Conservation (phyloP, 37 sponge, comb jelly and placozoan genomes). For the Spongilla lacustris region DNA sequence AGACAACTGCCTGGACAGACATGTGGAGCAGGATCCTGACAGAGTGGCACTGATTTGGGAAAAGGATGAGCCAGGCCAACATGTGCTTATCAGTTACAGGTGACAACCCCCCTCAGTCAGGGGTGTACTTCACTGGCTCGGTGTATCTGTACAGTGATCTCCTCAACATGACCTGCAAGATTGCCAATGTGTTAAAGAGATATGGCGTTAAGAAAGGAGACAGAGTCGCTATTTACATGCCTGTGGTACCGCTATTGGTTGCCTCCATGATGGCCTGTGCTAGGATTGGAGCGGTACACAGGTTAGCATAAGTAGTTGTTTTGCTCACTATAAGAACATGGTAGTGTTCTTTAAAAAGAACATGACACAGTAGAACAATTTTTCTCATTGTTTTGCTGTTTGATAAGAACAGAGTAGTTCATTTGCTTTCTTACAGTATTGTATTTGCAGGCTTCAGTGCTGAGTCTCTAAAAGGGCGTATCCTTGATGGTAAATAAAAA, state of each 20-base stretch:
- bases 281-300: constrained; percentile 85
- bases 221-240: constrained; percentile 85
- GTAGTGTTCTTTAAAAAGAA: neutral
- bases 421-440: constrained; percentile 26
- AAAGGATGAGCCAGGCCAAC: constrained; percentile 71
- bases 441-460: constrained; percentile 93
- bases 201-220: constrained; percentile 81
- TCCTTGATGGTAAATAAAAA: constrained; percentile 61
- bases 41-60: constrained; percentile 76
- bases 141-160: constrained; percentile 29
- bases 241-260: constrained; percentile 60
- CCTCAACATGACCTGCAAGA: constrained; percentile 78
- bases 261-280: constrained; percentile 86
- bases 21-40: constrained; percentile 35
- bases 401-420: neutral
- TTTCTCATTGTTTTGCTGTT: too few relatives aligned
- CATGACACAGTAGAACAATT: too few relatives aligned
- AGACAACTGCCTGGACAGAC: constrained; percentile 78
- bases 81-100: constrained; percentile 62
- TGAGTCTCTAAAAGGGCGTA: constrained; percentile 69
- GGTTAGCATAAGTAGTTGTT: constrained; percentile 32
- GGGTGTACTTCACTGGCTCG: neutral
- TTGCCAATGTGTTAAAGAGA: constrained; percentile 79
- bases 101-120: neutral
- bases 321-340: neutral